phyloP scores from a whole-genome alignment of 1,140 invertebrate genomes.

The Meloidogyne chitwoodi region DNA sequence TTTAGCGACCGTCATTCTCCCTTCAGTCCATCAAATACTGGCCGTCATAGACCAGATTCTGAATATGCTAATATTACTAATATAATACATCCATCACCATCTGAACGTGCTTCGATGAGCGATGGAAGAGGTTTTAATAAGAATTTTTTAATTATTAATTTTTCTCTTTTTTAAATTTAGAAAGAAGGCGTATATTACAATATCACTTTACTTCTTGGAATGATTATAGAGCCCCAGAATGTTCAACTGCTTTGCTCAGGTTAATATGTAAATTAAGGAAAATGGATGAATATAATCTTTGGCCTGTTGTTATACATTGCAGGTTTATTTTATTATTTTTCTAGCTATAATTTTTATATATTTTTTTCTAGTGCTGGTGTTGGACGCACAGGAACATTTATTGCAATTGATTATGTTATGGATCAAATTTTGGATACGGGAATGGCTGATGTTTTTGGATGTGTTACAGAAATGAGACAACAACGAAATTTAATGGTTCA shows the following conservation, averaged over 20 bases:
- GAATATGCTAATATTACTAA: constrained; percentile 51
- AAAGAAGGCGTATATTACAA: constrained; percentile 43
- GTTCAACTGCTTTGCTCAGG: constrained; percentile 49
- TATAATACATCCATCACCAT: constrained; percentile 22
- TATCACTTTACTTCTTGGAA: constrained; percentile 58
- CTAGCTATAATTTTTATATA: neutral
- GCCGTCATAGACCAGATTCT: constrained; percentile 18
- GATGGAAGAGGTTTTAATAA: constrained; percentile 1
- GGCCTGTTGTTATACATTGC: constrained; percentile 55
- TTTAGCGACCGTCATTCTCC: neutral
- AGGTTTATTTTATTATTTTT: constrained; percentile 33
- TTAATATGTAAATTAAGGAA: constrained; percentile 50
- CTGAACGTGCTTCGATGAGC: neutral
- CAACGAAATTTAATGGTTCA: constrained; percentile 89
- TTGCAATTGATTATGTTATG: constrained; percentile 78
- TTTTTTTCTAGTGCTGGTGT: constrained; percentile 69
- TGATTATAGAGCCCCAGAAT: constrained; percentile 58
- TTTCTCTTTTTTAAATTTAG: constrained; percentile 17
- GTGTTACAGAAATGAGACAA: constrained; percentile 78
- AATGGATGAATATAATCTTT: constrained; percentile 50
- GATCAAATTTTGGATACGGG: constrained; percentile 75
- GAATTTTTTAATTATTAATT: neutral
- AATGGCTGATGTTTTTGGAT: constrained; percentile 80
- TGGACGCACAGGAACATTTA: constrained; percentile 82
- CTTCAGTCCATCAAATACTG: neutral